Percentiles rank a stretch among this genome's conserved stretches.
These are phyloP conservation scores for Drosophila kohkoa DNA, from an alignment of 1,140 invertebrate species.

Conservation along the genomic window DNA sequence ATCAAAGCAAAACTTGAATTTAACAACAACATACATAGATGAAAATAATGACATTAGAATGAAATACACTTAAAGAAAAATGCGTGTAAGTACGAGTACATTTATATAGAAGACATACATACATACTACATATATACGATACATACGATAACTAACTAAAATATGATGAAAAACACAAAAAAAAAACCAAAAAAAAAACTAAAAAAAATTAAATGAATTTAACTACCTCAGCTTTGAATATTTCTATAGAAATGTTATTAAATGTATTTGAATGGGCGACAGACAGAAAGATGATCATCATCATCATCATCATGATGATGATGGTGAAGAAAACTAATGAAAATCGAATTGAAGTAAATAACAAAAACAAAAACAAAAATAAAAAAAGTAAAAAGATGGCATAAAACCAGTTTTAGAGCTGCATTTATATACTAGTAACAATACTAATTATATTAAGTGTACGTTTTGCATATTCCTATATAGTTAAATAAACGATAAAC, in stretches of 20 bases:
- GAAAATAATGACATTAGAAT: slow-evolving; percentile 15
- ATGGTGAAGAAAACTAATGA: not conserved
- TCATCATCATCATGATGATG: not conserved
- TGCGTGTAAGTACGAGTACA: slow-evolving; percentile 49
- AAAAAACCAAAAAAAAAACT: slow-evolving; percentile 1
- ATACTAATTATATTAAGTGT: slow-evolving; percentile 67
- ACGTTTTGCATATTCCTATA: slow-evolving; percentile 82
- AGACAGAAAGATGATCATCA: slow-evolving; percentile 8
- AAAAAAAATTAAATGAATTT: slow-evolving; percentile 66
- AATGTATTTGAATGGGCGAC: slow-evolving; percentile 69
- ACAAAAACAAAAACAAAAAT: too few species aligned
- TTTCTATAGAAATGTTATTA: slow-evolving; percentile 82
- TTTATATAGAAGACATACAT: slow-evolving; percentile 59
- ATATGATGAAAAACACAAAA: not conserved
- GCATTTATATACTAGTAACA: slow-evolving; percentile 77
- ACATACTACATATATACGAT: slow-evolving; percentile 51
- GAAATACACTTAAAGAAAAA: slow-evolving; percentile 21
- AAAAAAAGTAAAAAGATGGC: slow-evolving; percentile 26
- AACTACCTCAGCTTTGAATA: slow-evolving; percentile 82
- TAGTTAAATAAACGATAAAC: slow-evolving; percentile 69
- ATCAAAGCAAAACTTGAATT: slow-evolving; percentile 26
- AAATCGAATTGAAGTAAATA: slow-evolving; percentile 9
- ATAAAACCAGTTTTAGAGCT: slow-evolving; percentile 75
- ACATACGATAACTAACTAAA: slow-evolving; percentile 39
- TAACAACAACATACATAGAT: slow-evolving; percentile 5